Base-by-base conservation (phyloP, 2,888 invertebrate species). In the Lepeophtheirus nordmannii region DNA sequence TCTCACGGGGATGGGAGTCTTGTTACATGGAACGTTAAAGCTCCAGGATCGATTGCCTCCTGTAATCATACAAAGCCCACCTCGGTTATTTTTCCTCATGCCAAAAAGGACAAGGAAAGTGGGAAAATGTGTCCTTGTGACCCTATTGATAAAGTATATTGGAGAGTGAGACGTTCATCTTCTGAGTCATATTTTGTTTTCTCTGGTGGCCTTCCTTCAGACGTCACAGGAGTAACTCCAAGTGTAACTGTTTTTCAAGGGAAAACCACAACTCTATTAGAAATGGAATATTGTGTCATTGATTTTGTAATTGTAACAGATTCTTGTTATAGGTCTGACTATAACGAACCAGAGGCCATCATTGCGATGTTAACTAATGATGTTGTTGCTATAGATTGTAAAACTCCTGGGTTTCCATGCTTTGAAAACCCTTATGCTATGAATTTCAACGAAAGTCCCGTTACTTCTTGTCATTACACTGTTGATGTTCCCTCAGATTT, bases 341-440 rank as follows among this genome's bases (percentile, higher is more conserved):
- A 89, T 77, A 94, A 94, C 79, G 96, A 97, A 76, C 97, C 98
- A 65, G 93, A 90, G 78, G 96, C 93, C 74, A 89, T 98, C 76
- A 91, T 94, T 74, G 97, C 97, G 72, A 83, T 98, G 68, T 85
- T 98, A 72, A 92, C 93, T 80, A 91, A 92, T 80, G 97, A 98
- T 80, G 82, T 98, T 76, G 94, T 98, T 75, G 87, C 97, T 74
- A 90, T 98, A 76, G 98, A 98, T 80, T 83, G 98, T 74, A 86
- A 86, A 75, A 86, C 90, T 62, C 83, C 87, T 68, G 96, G 96
- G 75, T 98, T 94, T 80, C 97, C 97, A 30, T 93, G 94, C 79
- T 91, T 96, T 80, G 96, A 97, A 79, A 96, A 96, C 80, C 98
- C 97, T 58, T 97, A 98, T 80, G 92, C 97, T 69, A 96, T 98